A percentile compares a stretch with the other conserved stretches of the same genome.
Conservation (phyloP, 2,888 invertebrate genomes). For the Anticlea derivata region DNA sequence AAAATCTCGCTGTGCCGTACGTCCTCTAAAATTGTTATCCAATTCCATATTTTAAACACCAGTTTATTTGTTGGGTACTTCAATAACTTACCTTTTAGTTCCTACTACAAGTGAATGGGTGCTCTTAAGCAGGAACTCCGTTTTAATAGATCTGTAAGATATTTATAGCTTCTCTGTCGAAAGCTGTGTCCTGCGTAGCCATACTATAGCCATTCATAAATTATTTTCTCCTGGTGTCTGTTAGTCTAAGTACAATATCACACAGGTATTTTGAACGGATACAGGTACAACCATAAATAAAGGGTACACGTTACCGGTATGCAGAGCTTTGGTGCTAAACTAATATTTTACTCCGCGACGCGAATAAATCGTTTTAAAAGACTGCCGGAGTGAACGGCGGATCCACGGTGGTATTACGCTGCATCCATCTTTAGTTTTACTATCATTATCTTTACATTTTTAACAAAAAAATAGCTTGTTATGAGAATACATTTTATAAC, state of each 20-base stretch:
- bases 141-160: slow-evolving; percentile 23
- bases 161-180: slow-evolving; percentile 22
- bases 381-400: not conserved
- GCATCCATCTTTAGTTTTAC: no score
- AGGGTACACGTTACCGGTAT: slow-evolving; percentile 36
- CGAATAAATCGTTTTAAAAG: slow-evolving; percentile 51
- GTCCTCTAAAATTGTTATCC: no score
- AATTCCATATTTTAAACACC: no score
- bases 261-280: slow-evolving; percentile 32
- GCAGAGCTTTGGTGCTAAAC: slow-evolving; percentile 34
- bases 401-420: not conserved
- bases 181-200: slow-evolving; percentile 13
- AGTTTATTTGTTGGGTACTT: no score
- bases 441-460: no score
- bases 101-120: slow-evolving; percentile 14
- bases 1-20: no score
- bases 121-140: slow-evolving; percentile 15
- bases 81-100: not conserved
- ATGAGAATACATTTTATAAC: no score
- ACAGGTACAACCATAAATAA: slow-evolving; percentile 35
- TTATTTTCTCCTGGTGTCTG: slow-evolving; percentile 20
- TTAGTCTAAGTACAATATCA: slow-evolving; percentile 26
- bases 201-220: slow-evolving; percentile 21
- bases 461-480: no score
- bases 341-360: slow-evolving; percentile 41